A percentile compares a stretch with the other conserved stretches of the same genome.
phyloP scores from a whole-genome alignment of 2,888 invertebrate species.

The Tridacna crocea region DNA sequence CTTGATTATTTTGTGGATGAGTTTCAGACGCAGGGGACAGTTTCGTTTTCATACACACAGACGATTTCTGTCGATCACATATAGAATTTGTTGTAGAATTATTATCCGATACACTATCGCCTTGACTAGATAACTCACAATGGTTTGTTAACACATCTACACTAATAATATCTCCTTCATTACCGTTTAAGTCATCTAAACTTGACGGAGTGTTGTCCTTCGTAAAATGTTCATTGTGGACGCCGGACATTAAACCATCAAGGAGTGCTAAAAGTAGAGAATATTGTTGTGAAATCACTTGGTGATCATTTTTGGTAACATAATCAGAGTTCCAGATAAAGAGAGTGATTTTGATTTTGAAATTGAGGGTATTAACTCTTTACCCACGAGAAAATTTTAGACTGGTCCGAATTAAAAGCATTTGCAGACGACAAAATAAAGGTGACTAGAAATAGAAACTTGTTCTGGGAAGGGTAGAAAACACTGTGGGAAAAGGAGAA shows the following conservation, averaged over 20 bases:
- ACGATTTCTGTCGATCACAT: slow-evolving; percentile 50
- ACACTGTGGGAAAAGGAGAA: no score
- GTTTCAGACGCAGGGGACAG: slow-evolving; percentile 75
- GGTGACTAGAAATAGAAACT: no score
- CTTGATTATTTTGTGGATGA: slow-evolving; percentile 70
- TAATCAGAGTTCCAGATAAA: no score
- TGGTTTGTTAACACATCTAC: slow-evolving; percentile 62
- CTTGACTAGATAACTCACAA: slow-evolving; percentile 43
- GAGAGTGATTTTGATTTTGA: no score
- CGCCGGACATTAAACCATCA: slow-evolving; percentile 60
- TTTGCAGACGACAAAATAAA: no score
- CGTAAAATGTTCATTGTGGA: slow-evolving; percentile 52
- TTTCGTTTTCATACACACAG: slow-evolving; percentile 60
- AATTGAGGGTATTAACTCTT: no score
- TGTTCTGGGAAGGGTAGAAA: no score
- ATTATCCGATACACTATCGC: slow-evolving; percentile 44
- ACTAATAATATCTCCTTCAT: slow-evolving; percentile 57
- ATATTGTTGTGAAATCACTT: background rate
- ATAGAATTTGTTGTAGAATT: slow-evolving; percentile 33
- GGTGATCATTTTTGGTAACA: no score
- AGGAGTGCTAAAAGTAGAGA: slow-evolving; percentile 37
- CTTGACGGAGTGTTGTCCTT: slow-evolving; percentile 45
- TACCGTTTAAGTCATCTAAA: slow-evolving; percentile 40
- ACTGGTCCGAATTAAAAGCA: no score
- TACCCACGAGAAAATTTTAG: no score